These are phyloP conservation scores for Dasyornis broadbenti DNA, from an alignment of 2,113 vertebrate genomes.

Conservation along the genomic window DNA sequence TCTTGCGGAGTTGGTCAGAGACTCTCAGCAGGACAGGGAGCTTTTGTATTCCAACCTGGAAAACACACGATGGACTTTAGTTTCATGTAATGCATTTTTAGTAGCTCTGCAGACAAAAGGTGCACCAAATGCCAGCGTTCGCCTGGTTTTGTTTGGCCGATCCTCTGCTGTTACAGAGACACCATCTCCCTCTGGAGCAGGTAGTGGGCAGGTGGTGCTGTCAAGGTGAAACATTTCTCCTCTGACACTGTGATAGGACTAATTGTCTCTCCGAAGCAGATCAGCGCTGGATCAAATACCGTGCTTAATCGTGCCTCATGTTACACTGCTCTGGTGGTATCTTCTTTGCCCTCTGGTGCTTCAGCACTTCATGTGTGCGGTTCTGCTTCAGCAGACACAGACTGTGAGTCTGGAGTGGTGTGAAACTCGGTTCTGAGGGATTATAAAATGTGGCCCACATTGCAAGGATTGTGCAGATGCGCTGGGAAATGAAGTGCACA, in stretches of 20 bases:
- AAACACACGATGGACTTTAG: background rate
- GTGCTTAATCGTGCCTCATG: background rate
- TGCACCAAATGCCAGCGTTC: background rate
- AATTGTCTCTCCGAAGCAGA: background rate
- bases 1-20: background rate
- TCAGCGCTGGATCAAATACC: background rate
- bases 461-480: fast-evolving
- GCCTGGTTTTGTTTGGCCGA: background rate
- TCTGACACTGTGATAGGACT: background rate
- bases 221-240: background rate
- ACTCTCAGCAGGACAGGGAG: background rate
- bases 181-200: background rate
- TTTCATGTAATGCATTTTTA: background rate
- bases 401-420: background rate
- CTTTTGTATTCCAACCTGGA: background rate
- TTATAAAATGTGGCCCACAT: background rate
- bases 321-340: background rate
- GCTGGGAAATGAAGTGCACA: background rate
- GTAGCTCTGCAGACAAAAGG: background rate
- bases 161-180: background rate
- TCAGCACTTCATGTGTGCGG: fast-evolving
- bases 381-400: background rate
- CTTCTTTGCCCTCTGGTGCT: background rate
- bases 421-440: background rate
- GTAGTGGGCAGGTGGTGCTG: background rate